phyloP scores from a whole-genome alignment of 2,888 invertebrate genomes.

The Panzeria rudis region DNA sequence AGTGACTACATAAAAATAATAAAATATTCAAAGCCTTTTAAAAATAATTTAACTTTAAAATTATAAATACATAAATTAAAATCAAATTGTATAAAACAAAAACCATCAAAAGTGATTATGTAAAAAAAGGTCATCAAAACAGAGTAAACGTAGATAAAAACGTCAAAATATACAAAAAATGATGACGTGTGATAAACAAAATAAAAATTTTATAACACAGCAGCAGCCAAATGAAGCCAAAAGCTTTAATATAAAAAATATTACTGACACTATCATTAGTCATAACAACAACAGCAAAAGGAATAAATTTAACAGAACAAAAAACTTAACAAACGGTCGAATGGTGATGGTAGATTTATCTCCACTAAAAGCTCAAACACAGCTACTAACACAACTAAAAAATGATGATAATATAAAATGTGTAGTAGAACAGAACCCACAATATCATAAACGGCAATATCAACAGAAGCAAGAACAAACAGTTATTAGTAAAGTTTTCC shows the following conservation, averaged over 20 bases:
- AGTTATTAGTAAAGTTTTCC: slow-evolving; percentile 56
- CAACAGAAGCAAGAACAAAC: slow-evolving; percentile 21
- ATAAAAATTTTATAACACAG: slow-evolving; percentile 44
- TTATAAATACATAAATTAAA: slow-evolving; percentile 16
- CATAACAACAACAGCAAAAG: slow-evolving; percentile 40
- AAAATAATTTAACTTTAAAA: background rate
- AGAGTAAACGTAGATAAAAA: background rate
- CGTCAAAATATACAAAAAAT: slow-evolving; percentile 28
- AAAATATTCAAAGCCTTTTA: slow-evolving; percentile 21
- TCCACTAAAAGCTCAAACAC: slow-evolving; percentile 53
- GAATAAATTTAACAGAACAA: slow-evolving; percentile 43
- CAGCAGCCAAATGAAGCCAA: slow-evolving; percentile 16
- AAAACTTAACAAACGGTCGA: slow-evolving; percentile 20
- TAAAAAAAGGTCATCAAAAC: slow-evolving; percentile 10
- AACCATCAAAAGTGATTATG: slow-evolving; percentile 16
- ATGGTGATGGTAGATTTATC: background rate
- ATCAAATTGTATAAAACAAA: slow-evolving; percentile 7
- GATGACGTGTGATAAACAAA: slow-evolving; percentile 55
- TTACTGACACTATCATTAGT: slow-evolving; percentile 31
- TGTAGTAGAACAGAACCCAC: slow-evolving; percentile 26
- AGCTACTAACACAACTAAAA: slow-evolving; percentile 23
- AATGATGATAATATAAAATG: background rate
- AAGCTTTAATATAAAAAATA: slow-evolving; percentile 8
- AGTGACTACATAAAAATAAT: background rate
- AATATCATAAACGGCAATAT: slow-evolving; percentile 48